Evolutionary conservation across 2,797 vertebrate genomes (phyloP), one percentile per base, ranked within the genome.

Genomic region (Parauchenoglanis punctatus): DNA sequence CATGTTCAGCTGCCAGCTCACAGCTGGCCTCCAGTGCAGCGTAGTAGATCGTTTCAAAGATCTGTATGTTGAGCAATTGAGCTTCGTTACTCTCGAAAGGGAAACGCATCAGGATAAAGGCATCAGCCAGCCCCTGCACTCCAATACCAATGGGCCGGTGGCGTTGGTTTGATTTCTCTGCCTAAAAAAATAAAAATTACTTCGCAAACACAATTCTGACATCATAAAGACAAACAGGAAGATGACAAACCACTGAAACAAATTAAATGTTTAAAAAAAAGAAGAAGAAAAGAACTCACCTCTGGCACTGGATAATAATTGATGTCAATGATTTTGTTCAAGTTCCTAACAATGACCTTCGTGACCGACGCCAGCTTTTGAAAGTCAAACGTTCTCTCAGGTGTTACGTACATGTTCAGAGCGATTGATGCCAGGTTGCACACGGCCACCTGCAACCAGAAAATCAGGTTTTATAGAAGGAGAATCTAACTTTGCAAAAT

Each of bases 11-110:
- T 0, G 98, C 97, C 59, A 99, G 94, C 4, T 98, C 97, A 54
- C 97, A 99, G 93, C 98, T 99, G 23, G 97, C 96, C 92, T 99
- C 99, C 92, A 99, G 91, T 0, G 97, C 96, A 0, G 97, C 97
- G 0, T 99, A 96, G 93, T 99, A 99, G 81, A 99, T 97, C 52
- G 98, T 99, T 95, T 99, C 98, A 11, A 99, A 99, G 89, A 99
- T 99, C 44, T 99, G 98, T 44, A 91, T 95, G 96, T 99, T 99
- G n/a, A 99, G 91, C 65, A 93, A 92, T 93, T 99, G 98, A 2
- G 98, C 99, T 90, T 98, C 94, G 0, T 95, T 78, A 46, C 98
- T 99, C 89, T 99, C 99, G 0, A 99, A 99, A 0, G 99, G 98
- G 61, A 94, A 95, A 13, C 99, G 93, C 99, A 99, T 98, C 56